Evolutionary conservation across 2,888 invertebrate species (phyloP), one percentile per base, ranked within the genome.

Genomic region (Hirtodrosophila confusa): DNA sequence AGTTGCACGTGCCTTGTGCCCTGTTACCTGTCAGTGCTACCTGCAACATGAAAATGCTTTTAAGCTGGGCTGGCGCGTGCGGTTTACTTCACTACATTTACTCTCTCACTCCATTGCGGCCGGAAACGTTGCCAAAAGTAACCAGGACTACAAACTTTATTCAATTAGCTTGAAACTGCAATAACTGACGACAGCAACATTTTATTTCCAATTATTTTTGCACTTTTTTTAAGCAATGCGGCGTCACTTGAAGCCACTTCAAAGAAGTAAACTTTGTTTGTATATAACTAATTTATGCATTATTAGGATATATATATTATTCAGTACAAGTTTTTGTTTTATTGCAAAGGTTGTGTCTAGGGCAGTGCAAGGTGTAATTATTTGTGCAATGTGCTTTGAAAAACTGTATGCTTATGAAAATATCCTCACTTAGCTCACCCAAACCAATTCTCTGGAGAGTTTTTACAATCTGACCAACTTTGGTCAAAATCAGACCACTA

Each of bases 11-110:
- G 49, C 33, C 63, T 11, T 4, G 7, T 27, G 33, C 27, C 7
- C 10, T 43, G 60, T 47, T 43, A 39, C 48, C 40, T 54, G 57
- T 17, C 61, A 61, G 58, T 53, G 49, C 54, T 64, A 61, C 49
- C 48, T 64, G 68, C 58, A 64, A 82, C 85, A 80, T 75, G 75
- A 58, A 68, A 65, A 71, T 66, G 71, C 85, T 80, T 80, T 85
- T 68, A 82, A 66, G 62, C 47, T 50, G 10, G 55, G 27, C 44
- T 58, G 56, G 36, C 40, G 43, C 41, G 41, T 74, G 57, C 40
- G 66, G 58, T 51, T 73, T 43, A 27, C 54, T 41, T 45, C 31
- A 27, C 6, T 3, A 40, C 50, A 51, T 47, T 35, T 53, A 33
- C 23, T 40, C 0, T 31, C 35, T 24, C 31, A n/a, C 11, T 9